Percentiles rank a stretch among this genome's conserved stretches.
These are phyloP conservation scores for Phorcus lineatus DNA, from an alignment of 2,888 invertebrate species.

Conservation along the genomic window DNA sequence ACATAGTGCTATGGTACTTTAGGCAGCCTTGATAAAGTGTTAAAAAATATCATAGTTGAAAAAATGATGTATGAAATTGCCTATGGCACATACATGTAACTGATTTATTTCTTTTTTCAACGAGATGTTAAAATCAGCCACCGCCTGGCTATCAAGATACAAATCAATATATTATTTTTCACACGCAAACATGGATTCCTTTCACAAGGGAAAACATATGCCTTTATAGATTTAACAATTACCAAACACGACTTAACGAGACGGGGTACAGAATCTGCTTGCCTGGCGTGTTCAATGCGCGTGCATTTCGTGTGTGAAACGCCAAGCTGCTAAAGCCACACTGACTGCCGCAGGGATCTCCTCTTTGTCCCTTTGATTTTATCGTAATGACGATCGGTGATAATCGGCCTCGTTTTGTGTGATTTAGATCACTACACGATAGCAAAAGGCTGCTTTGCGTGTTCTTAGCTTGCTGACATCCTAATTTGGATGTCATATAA, in stretches of 20 bases:
- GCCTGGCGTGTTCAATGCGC: neutral
- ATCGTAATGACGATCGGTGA: neutral
- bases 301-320: slow-evolving; percentile 16
- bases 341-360: neutral
- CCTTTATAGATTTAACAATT: slow-evolving; percentile 15
- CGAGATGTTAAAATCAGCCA: too few relatives aligned
- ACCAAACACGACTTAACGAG: neutral
- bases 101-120: too few relatives aligned
- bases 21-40: too few relatives aligned
- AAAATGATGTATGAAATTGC: too few relatives aligned
- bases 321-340: neutral
- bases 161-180: too few relatives aligned
- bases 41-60: too few relatives aligned
- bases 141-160: too few relatives aligned
- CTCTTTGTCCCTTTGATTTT: slow-evolving; percentile 17
- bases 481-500: too few relatives aligned
- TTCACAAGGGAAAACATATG: neutral
- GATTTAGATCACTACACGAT: neutral
- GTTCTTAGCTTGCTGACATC: neutral
- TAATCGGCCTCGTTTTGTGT: slow-evolving; percentile 7
- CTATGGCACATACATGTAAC: too few relatives aligned
- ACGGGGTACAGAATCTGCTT: neutral
- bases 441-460: slow-evolving; percentile 6
- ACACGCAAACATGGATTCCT: neutral
- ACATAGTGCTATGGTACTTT: too few relatives aligned